Conservation (phyloP, 64 coral and sea anemone genomes). For the Astreopora myriophthalma region DNA sequence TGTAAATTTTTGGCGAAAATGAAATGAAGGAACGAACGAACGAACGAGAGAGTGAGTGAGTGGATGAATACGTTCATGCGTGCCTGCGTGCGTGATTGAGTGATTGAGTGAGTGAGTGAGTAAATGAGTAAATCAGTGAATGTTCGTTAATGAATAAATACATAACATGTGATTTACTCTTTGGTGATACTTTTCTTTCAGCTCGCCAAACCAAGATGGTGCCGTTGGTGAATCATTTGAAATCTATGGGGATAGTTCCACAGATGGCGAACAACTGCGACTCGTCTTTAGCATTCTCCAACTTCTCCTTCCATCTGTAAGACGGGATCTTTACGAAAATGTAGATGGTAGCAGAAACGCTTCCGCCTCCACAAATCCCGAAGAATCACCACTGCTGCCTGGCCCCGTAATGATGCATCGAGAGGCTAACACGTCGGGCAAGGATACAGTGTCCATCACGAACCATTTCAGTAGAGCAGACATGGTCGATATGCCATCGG, state of each 20-base stretch:
- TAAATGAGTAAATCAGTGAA: too few species aligned
- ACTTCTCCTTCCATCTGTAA: conserved; percentile 28
- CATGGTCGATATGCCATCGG: conserved; percentile 3
- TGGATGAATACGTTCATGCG: too few species aligned
- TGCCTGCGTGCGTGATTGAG: too few species aligned
- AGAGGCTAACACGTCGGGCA: conserved; percentile 38
- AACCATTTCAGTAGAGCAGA: conserved; percentile 50
- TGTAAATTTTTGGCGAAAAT: too few species aligned
- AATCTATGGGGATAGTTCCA: conserved; percentile 10
- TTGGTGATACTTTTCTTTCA: not conserved
- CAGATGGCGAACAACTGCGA: conserved; percentile 13
- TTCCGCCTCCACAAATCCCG: not conserved
- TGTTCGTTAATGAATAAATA: too few species aligned
- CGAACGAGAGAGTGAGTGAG: too few species aligned
- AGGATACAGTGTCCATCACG: conserved; percentile 14
- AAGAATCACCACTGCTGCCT: conserved; percentile 48
- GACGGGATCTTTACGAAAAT: conserved; percentile 47
- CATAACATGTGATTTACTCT: too few species aligned
- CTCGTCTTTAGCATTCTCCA: conserved; percentile 29
- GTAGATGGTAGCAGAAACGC: conserved; percentile 14
- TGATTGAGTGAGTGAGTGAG: too few species aligned
- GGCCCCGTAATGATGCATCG: conserved; percentile 44
- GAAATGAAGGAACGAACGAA: too few species aligned
- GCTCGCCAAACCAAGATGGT: not conserved
- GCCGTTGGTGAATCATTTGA: conserved; percentile 25